phyloP scores from a whole-genome alignment of 2,113 vertebrate genomes.

The Sinocyclocheilus grahami region DNA sequence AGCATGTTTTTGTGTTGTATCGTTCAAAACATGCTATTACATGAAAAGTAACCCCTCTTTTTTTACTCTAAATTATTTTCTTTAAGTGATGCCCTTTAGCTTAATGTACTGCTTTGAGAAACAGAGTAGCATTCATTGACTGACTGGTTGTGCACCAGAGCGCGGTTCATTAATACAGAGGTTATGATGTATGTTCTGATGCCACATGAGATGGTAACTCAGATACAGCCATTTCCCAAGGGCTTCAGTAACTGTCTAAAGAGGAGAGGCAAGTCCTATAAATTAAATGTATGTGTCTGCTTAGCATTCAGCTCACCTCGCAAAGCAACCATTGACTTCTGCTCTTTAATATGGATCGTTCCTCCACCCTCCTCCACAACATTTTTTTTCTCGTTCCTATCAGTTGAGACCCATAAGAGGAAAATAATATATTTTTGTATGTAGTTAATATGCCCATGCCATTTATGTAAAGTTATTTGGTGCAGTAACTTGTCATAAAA shows the following conservation, averaged over 20 bases:
- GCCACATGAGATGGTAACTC: constrained; percentile 10
- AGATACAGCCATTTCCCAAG: constrained; percentile 1
- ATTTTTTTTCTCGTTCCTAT: background rate
- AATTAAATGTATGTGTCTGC: constrained; percentile 34
- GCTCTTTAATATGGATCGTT: constrained; percentile 43
- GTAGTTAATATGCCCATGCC: background rate
- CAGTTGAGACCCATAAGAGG: background rate
- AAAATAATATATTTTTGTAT: background rate
- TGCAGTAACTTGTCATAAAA: constrained; percentile 32
- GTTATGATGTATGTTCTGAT: constrained; percentile 26
- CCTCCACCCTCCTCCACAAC: background rate
- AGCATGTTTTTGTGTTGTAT: background rate
- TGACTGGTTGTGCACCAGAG: constrained; percentile 3
- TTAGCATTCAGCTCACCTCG: constrained; percentile 53
- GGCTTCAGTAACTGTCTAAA: constrained; percentile 31
- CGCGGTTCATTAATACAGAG: constrained; percentile 26
- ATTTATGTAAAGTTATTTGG: background rate
- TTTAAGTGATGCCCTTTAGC: constrained; percentile 8
- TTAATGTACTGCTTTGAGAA: background rate
- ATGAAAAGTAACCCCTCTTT: background rate
- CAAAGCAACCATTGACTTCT: background rate
- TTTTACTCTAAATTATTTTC: background rate
- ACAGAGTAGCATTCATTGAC: background rate
- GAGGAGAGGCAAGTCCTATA: constrained; percentile 17
- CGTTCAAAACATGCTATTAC: background rate